Conservation (phyloP, 2,797 vertebrate genomes). For the Taenioides sp. region DNA sequence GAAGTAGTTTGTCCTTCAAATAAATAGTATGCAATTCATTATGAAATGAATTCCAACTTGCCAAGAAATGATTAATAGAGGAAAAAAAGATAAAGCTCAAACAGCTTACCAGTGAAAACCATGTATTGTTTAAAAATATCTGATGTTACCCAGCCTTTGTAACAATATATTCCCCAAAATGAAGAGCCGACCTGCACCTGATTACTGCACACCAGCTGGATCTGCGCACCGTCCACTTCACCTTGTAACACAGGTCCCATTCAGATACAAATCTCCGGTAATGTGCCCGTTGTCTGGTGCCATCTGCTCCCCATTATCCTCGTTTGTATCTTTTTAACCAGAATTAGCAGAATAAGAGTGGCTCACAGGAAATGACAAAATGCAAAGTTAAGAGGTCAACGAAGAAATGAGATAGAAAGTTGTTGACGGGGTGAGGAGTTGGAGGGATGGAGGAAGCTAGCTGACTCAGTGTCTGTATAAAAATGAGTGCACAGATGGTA, state of each 20-base stretch:
- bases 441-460: conserved; percentile 16
- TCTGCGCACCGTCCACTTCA: conserved; percentile 62
- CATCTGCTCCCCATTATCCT: conserved; percentile 75
- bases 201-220: conserved; percentile 68
- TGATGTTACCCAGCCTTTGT: neutral
- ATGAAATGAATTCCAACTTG: too few relatives aligned
- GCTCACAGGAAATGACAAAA: conserved; percentile 36
- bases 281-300: conserved; percentile 47
- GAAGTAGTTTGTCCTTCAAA: too few relatives aligned
- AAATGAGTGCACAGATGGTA: conserved; percentile 44
- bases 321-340: conserved; percentile 72
- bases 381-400: conserved; percentile 16
- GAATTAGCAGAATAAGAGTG: conserved; percentile 32
- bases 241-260: conserved; percentile 64
- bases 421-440: conserved; percentile 20
- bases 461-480: conserved; percentile 34
- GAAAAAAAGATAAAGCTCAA: too few relatives aligned
- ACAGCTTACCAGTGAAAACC: too few relatives aligned
- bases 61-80: too few relatives aligned
- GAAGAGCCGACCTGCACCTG: conserved; percentile 41
- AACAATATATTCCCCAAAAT: neutral
- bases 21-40: too few relatives aligned
- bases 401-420: conserved; percentile 19
- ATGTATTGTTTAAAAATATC: too few relatives aligned
- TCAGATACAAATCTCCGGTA: conserved; percentile 75